Evolutionary conservation across 2,113 vertebrate species (phyloP).

Genomic region (Mobula hypostoma): DNA sequence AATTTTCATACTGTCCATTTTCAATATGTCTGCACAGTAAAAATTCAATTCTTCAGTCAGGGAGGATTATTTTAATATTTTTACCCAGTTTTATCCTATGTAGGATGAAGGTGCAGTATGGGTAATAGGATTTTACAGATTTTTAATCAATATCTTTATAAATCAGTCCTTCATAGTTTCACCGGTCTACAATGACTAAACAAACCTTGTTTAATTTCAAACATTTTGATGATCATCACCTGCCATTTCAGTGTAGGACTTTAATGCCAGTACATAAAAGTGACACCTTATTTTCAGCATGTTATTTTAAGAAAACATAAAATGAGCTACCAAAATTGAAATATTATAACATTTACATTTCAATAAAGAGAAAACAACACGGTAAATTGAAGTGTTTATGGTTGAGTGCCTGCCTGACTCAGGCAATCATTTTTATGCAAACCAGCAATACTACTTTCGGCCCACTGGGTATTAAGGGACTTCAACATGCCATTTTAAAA

Average conservation of each 20-base stretch:
- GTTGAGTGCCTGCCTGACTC: background rate
- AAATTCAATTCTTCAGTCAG: background rate
- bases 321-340: background rate
- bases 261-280: too few relatives aligned
- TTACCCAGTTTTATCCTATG: background rate
- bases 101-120: background rate
- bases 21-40: too few relatives aligned
- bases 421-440: background rate
- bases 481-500: background rate
- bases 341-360: background rate
- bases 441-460: background rate
- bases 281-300: too few relatives aligned
- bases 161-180: background rate
- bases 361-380: background rate
- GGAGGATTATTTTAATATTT: background rate
- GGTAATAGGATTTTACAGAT: background rate
- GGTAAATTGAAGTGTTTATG: background rate
- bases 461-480: background rate
- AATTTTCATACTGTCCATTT: too few relatives aligned
- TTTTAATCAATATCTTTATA: background rate
- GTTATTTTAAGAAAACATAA: too few relatives aligned
- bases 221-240: background rate
- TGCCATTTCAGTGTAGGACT: too few relatives aligned
- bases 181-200: background rate
- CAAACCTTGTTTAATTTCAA: background rate